Base-by-base conservation (phyloP, 2,797 vertebrate genomes). In the Graptemys geographica region DNA sequence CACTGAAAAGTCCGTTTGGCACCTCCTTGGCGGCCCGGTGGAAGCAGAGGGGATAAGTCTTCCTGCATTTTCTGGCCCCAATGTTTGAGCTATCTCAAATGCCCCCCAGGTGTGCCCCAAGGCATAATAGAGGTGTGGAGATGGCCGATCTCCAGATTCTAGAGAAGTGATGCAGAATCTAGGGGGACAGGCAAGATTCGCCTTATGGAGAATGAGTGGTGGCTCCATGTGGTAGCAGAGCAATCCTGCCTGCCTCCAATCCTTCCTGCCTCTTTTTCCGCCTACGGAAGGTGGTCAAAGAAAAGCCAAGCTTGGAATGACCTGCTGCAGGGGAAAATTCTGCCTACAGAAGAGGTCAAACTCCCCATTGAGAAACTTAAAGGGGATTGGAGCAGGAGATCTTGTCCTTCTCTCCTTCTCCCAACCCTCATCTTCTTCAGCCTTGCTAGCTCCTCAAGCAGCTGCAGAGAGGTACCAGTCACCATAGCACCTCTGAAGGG, bases 291-390 rank as follows among this genome's bases (percentile, higher is more conserved):
- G 83, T 8, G 12, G 31, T 81, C 81, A 95, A 59, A 57, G 19
- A 88, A 94, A 95, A 33, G 56, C 56, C 76, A 83, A 47, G 52
- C n/a, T 41, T 78, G 76, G 87, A 18, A 78, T 72, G 19, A 72
- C 21, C 18, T 47, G 55, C 4, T 4, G 9, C 28, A 9, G 23
- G 19, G 31, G 51, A 1, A 9, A 5, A 65, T 15, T 49, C 25
- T 87, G 11, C 51, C 18, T 44, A 80, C 9, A 56, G 21, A 41
- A 69, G 49, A 69, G 49, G 51, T 8, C 8, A 74, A 90, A 69
- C 27, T 90, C 78, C 69, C 16, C 47, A 41, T 2, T 69, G 82
- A 86, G 44, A 91, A 37, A 47, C 28, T 16, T 47, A 93, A 44
- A 0, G 51, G 92, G 79, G 57, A 52, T 41, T 62, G 33, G 37